Evolutionary conservation across 2,797 vertebrate genomes (phyloP).

Genomic region (Parauchenoglanis ngamensis): DNA sequence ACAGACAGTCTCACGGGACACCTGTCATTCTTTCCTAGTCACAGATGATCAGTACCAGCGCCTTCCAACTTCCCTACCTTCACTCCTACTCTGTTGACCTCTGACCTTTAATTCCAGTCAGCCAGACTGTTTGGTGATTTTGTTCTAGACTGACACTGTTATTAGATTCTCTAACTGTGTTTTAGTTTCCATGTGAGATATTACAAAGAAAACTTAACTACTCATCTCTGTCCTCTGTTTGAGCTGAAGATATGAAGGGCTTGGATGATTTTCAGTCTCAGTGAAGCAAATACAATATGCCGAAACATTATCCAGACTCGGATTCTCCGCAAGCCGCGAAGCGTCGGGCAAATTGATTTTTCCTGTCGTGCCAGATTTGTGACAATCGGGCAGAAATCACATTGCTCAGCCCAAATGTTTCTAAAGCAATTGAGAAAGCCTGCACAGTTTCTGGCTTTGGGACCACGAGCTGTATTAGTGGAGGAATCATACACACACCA

Average conservation of each 20-base stretch:
- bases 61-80: neutral
- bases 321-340: constrained; percentile 75
- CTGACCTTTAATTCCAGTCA: constrained; percentile 28
- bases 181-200: constrained; percentile 31
- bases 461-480: constrained; percentile 47
- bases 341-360: constrained; percentile 79
- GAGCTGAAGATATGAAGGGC: constrained; percentile 38
- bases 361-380: constrained; percentile 81
- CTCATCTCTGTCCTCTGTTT: constrained; percentile 41
- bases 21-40: constrained; percentile 25
- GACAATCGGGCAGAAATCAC: constrained; percentile 80
- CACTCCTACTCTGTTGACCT: neutral
- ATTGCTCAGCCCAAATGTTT: constrained; percentile 73
- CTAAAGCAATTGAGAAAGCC: constrained; percentile 68
- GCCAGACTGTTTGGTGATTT: constrained; percentile 32
- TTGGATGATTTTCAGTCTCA: constrained; percentile 65
- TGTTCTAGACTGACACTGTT: constrained; percentile 7
- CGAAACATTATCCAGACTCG: constrained; percentile 76
- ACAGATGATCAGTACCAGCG: neutral
- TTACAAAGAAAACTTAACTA: constrained; percentile 27
- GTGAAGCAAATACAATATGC: constrained; percentile 80
- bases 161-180: constrained; percentile 29
- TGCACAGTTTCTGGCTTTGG: constrained; percentile 45
- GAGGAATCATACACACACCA: constrained; percentile 18
- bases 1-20: constrained; percentile 27